Base-by-base conservation (phyloP, 1,140 invertebrate species). In the Diorhabda elongata region DNA sequence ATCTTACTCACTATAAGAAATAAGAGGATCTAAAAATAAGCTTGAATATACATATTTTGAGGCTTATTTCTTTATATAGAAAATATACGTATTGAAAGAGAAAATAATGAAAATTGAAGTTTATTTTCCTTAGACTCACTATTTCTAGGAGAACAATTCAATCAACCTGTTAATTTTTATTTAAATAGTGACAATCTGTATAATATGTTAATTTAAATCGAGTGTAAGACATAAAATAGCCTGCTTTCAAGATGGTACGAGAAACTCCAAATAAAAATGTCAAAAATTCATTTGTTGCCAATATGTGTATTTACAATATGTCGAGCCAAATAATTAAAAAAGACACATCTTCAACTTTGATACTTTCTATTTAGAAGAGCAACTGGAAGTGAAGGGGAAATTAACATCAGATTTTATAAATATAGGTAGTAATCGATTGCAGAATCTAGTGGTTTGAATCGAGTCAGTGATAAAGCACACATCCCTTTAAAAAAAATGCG, bases 361-460 rank as follows among this genome's bases (percentile, higher is more conserved):
- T 44, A 65, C 64, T 65, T 65, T 65, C 64, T 65, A 65, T 52
- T 56, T 11, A 65, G 47, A 65, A 56, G 64, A 65, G 42, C 64
- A 45, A 65, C 56, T 65, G 64, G 57, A 69, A 69, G 68, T 69
- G 68, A 69, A 69, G 68, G 68, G 68, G 61, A 74, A 74, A 74
- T 69, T 67, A n/a, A 67, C 66, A 61, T 70, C 66, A 73, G 73
- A 74, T 73, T 72, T 74, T 74, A 74, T 74, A 74, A 74, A 74
- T 74, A 73, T 71, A 67, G 67, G 68, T 66, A 61, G 58, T 66
- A 61, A 56, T 60, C 60, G 67, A 63, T 73, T 66, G 65, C 69
- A 63, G 73, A 69, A 69, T 73, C 68, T 70, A 74, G 73, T 74
- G 71, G 68, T 68, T 67, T 43, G 60, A 58, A 67, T 45, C 66